Percentiles rank a stretch among this genome's conserved stretches.
These are phyloP conservation scores for Cyanoliseus patagonus DNA, from an alignment of 2,113 vertebrate species.

Conservation along the genomic window DNA sequence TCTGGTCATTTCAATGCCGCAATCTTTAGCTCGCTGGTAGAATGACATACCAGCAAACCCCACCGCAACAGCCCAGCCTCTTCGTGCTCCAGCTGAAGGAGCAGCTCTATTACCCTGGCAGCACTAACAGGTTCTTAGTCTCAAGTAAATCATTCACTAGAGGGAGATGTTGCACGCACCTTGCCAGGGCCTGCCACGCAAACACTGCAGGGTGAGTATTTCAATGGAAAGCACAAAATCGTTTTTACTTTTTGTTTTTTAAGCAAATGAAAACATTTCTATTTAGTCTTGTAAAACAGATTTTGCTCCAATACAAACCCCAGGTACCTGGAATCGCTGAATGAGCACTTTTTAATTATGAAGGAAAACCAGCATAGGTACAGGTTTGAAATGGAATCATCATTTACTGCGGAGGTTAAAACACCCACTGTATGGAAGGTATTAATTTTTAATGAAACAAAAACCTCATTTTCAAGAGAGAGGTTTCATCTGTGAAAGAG, in stretches of 20 bases:
- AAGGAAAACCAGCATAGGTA: background rate
- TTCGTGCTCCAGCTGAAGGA: background rate
- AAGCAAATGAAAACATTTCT: conserved; percentile 30
- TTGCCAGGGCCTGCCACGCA: background rate
- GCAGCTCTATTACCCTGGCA: background rate
- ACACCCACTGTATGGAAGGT: conserved; percentile 7
- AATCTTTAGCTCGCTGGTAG: background rate
- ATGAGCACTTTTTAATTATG: conserved; percentile 54
- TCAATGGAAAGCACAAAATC: background rate
- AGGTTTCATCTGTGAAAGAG: conserved; percentile 21
- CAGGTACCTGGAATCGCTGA: conserved; percentile 24
- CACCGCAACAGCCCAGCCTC: background rate
- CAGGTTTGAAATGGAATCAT: conserved; percentile 39
- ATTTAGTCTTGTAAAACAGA: conserved; percentile 11
- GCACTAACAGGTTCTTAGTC: background rate
- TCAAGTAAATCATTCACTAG: background rate
- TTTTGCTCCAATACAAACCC: background rate
- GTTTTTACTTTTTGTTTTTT: background rate
- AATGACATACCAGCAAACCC: background rate
- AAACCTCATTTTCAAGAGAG: conserved; percentile 52
- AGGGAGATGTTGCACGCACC: background rate
- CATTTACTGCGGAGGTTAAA: conserved; percentile 33
- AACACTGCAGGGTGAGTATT: background rate
- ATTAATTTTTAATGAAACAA: conserved; percentile 68
- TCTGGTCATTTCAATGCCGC: background rate